phyloP scores from a whole-genome alignment of 1,140 invertebrate species.

The Mizuhopecten yessoensis region DNA sequence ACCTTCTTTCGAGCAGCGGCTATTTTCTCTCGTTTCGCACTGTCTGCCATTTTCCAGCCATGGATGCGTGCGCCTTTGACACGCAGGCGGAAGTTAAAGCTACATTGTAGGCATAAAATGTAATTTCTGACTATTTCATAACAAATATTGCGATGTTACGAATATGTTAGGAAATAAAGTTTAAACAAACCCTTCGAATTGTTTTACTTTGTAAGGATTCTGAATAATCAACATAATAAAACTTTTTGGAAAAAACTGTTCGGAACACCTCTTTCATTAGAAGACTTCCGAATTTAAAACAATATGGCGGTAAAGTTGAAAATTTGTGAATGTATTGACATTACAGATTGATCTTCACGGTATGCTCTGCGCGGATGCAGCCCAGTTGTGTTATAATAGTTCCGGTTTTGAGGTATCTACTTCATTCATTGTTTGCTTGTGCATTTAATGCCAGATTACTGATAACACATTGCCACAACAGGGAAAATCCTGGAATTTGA shows the following conservation, averaged over 20 bases:
- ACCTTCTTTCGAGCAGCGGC: slow-evolving; percentile 74
- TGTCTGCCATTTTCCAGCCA: slow-evolving; percentile 72
- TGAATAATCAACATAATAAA: neutral
- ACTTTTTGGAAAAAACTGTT: neutral
- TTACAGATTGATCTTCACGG: too few species aligned
- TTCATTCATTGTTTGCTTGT: too few species aligned
- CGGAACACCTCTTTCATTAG: slow-evolving; percentile 3
- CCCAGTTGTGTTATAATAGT: too few species aligned
- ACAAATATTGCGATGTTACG: neutral
- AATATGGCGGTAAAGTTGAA: slow-evolving; percentile 27
- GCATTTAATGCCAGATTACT: too few species aligned
- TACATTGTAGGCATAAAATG: neutral
- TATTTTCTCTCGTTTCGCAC: slow-evolving; percentile 72
- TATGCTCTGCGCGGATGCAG: too few species aligned
- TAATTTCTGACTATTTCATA: neutral
- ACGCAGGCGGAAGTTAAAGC: slow-evolving; percentile 63
- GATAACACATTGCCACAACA: too few species aligned
- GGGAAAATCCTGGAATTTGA: too few species aligned
- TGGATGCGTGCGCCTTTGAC: slow-evolving; percentile 68
- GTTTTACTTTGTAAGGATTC: too few species aligned
- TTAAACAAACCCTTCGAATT: neutral
- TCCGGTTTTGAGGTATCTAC: too few species aligned
- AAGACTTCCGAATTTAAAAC: neutral
- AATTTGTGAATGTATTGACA: neutral
- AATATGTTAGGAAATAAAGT: neutral